Conservation (phyloP, 2,113 vertebrate species). For the Thunnus maccoyii region DNA sequence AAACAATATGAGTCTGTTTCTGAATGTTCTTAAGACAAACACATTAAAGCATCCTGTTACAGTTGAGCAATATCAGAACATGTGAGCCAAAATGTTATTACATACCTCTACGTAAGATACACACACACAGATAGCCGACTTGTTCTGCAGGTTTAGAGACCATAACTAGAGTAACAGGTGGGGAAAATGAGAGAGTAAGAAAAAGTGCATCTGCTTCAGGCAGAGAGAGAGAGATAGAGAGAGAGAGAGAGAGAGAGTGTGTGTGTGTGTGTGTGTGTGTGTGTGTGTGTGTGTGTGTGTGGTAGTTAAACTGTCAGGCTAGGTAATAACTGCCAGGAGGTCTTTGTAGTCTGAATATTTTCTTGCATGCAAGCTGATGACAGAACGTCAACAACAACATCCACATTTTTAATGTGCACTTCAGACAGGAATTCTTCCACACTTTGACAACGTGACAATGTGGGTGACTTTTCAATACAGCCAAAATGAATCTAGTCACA, state of each 20-base stretch:
- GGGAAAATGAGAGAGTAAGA: constrained; percentile 25
- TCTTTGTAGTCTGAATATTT: constrained; percentile 26
- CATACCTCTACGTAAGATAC: not conserved
- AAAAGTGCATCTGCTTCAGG: not conserved
- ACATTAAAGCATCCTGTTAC: no score
- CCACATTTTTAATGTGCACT: not conserved
- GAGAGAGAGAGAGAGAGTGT: not conserved
- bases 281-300: not conserved
- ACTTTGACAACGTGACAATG: not conserved
- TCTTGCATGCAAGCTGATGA: constrained; percentile 32
- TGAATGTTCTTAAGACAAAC: not conserved
- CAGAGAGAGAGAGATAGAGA: not conserved
- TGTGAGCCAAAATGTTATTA: not conserved
- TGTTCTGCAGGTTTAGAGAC: constrained; percentile 27
- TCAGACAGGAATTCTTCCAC: no score
- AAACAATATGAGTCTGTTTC: not conserved
- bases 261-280: constrained; percentile 3
- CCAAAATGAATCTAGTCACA: not conserved
- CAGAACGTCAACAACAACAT: not conserved
- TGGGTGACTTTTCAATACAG: not conserved
- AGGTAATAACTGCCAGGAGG: not conserved
- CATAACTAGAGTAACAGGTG: constrained; percentile 2
- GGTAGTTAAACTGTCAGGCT: constrained; percentile 36
- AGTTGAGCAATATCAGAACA: no score
- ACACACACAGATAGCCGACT: not conserved